These are phyloP conservation scores for Aleiodes leptofemur DNA, from an alignment of 2,888 invertebrate species.

Conservation along the genomic window DNA sequence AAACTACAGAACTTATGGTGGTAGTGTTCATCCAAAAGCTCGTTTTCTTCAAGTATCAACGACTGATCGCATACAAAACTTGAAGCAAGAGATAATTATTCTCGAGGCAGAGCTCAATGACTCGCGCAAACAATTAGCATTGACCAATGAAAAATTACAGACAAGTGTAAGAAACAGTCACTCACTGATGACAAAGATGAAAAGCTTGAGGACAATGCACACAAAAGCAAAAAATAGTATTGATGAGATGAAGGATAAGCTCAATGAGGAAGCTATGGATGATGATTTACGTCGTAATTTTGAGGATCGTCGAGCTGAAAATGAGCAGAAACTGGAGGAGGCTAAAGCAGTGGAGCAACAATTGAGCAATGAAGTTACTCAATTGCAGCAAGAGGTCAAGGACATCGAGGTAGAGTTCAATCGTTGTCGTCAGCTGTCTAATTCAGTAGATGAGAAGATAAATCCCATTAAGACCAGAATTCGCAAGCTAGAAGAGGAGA, in stretches of 20 bases:
- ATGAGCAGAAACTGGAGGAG: slow-evolving; percentile 58
- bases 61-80: slow-evolving; percentile 79
- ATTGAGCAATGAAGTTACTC: slow-evolving; percentile 66
- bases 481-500: slow-evolving; percentile 73
- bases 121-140: neutral
- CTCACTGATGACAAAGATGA: slow-evolving; percentile 55
- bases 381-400: slow-evolving; percentile 72
- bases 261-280: slow-evolving; percentile 54
- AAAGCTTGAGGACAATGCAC: slow-evolving; percentile 54
- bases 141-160: slow-evolving; percentile 56
- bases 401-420: slow-evolving; percentile 72
- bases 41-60: slow-evolving; percentile 83
- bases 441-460: slow-evolving; percentile 59
- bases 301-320: slow-evolving; percentile 70
- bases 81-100: slow-evolving; percentile 63
- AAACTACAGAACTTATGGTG: slow-evolving; percentile 85
- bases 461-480: slow-evolving; percentile 73
- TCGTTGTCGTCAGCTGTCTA: slow-evolving; percentile 55
- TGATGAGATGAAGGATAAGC: slow-evolving; percentile 63
- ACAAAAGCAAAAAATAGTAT: slow-evolving; percentile 57
- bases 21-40: slow-evolving; percentile 73
- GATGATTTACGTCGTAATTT: slow-evolving; percentile 45
- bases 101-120: neutral
- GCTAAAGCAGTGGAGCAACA: slow-evolving; percentile 61
- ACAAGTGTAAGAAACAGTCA: slow-evolving; percentile 55